Percentiles rank a stretch among this genome's conserved stretches.
Conservation (phyloP, 2,888 invertebrate genomes). For the Apocheima hispidaria region DNA sequence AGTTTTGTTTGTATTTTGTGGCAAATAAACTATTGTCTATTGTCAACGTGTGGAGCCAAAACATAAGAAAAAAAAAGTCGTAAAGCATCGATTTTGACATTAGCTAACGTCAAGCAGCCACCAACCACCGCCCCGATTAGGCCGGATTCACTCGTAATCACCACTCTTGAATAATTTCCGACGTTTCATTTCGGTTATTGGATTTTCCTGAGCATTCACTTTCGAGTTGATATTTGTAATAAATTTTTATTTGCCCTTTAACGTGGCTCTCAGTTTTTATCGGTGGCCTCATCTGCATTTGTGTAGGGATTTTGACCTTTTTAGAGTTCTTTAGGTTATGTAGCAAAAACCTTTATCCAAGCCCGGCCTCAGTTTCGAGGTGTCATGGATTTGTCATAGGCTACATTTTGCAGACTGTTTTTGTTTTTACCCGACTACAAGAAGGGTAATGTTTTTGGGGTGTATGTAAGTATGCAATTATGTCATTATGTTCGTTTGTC, state of each 20-base stretch:
- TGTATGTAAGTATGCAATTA: too few species aligned
- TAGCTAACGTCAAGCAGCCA: slow-evolving; percentile 37
- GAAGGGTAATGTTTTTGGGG: too few species aligned
- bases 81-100: slow-evolving; percentile 55
- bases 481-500: too few species aligned
- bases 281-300: slow-evolving; percentile 57
- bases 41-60: too few species aligned
- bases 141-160: slow-evolving; percentile 65
- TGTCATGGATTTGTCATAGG: too few species aligned
- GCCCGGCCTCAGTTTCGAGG: too few species aligned
- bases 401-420: too few species aligned
- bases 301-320: slow-evolving; percentile 33
- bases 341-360: background rate
- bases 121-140: too few species aligned
- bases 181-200: slow-evolving; percentile 74
- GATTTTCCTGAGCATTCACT: slow-evolving; percentile 60
- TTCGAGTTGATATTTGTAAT: slow-evolving; percentile 73
- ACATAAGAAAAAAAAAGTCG: slow-evolving; percentile 37
- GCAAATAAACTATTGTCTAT: too few species aligned
- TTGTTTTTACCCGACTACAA: too few species aligned
- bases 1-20: too few species aligned
- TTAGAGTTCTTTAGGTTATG: background rate
- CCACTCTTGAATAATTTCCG: slow-evolving; percentile 69
- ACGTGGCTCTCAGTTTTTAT: slow-evolving; percentile 64
- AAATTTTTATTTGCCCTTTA: slow-evolving; percentile 71